Evolutionary conservation across 2,888 invertebrate genomes (phyloP).

Genomic region (Aromia moschata): DNA sequence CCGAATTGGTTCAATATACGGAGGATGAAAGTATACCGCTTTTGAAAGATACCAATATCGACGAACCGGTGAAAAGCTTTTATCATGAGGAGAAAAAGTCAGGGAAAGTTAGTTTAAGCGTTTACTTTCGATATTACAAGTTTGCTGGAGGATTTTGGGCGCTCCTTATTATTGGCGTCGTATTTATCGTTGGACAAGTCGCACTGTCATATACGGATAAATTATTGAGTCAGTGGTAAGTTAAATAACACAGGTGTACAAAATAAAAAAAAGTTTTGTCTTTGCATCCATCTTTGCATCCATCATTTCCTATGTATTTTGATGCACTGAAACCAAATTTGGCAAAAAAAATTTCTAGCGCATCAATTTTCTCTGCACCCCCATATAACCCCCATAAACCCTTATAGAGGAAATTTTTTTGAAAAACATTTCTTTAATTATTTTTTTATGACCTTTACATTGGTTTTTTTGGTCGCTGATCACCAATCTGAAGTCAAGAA

Average conservation of each 20-base stretch:
- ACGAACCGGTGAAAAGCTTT: constrained; percentile 31
- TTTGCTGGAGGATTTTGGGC: constrained; percentile 52
- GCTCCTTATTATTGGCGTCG: constrained; percentile 43
- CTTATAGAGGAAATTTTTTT: too few species aligned
- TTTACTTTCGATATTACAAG: constrained; percentile 53
- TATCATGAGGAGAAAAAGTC: constrained; percentile 50
- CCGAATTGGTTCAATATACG: constrained; percentile 24
- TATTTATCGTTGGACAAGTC: constrained; percentile 48
- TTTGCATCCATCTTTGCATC: too few species aligned
- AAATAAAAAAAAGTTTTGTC: background rate
- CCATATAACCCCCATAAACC: too few species aligned
- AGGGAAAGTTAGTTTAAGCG: constrained; percentile 49
- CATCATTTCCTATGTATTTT: too few species aligned
- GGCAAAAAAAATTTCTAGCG: too few species aligned
- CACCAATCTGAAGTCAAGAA: too few species aligned
- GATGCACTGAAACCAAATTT: too few species aligned
- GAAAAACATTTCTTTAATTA: too few species aligned
- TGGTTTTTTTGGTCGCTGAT: too few species aligned
- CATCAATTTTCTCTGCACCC: too few species aligned
- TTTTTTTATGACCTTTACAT: too few species aligned
- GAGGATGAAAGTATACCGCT: constrained; percentile 30
- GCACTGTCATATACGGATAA: constrained; percentile 48
- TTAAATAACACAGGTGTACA: constrained; percentile 5
- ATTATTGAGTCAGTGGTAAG: constrained; percentile 51
- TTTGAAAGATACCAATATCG: constrained; percentile 12